Conservation (phyloP, 2,113 vertebrate species). For the Panthera leo region DNA sequence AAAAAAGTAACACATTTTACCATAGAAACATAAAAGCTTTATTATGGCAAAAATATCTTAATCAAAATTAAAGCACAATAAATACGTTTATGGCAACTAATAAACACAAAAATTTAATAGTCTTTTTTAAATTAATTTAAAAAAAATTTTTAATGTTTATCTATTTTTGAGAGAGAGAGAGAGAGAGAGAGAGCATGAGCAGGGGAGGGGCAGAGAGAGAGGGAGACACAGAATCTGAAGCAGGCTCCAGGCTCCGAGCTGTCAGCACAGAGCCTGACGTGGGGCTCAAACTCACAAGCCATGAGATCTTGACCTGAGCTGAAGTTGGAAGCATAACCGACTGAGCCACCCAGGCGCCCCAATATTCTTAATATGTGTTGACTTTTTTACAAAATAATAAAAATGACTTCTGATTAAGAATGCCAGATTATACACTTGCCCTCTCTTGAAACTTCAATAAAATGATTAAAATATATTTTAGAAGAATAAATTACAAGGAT, state of each 20-base stretch:
- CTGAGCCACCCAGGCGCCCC: too few species aligned
- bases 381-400: background rate
- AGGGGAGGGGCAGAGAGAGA: too few species aligned
- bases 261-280: too few species aligned
- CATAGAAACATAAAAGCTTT: background rate
- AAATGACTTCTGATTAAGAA: background rate
- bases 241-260: too few species aligned
- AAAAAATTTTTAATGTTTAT: too few species aligned
- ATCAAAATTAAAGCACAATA: background rate
- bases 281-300: too few species aligned
- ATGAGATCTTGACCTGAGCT: too few species aligned
- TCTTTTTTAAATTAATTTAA: background rate
- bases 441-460: background rate
- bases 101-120: background rate
- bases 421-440: background rate
- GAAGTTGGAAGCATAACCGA: too few species aligned
- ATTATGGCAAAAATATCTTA: background rate
- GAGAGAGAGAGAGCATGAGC: too few species aligned
- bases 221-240: too few species aligned
- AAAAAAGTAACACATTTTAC: background rate
- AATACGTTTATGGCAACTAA: background rate
- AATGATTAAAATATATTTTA: background rate
- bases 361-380: background rate
- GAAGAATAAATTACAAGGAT: background rate
- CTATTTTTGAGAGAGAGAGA: too few species aligned